A percentile compares a stretch with the other conserved stretches of the same genome.
Evolutionary conservation across 92 coral and sea anemone species (phyloP).

Genomic region (Ricordea florida): DNA sequence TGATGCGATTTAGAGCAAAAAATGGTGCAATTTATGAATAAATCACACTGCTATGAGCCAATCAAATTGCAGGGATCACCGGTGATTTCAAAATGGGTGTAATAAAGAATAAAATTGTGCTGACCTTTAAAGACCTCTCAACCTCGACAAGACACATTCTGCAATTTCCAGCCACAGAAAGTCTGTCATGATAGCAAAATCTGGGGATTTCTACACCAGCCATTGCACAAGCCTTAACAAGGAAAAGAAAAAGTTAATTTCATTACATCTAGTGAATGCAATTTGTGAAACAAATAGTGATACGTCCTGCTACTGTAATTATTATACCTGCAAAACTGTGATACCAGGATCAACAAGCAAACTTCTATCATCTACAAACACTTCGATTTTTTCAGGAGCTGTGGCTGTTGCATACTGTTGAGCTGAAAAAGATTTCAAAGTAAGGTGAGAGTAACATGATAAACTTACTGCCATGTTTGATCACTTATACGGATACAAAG

Average conservation of each 20-base stretch:
- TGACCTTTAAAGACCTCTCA: constrained; percentile 92
- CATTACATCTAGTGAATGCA: too few relatives aligned
- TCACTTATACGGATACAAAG: too few relatives aligned
- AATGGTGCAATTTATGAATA: too few relatives aligned
- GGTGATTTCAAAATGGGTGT: too few relatives aligned
- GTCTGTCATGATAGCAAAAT: constrained; percentile 97
- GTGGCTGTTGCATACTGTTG: constrained; percentile 73
- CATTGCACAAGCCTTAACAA: constrained; percentile 92
- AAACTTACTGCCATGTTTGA: too few relatives aligned
- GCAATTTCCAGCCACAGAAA: constrained; percentile 98
- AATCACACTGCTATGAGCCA: too few relatives aligned
- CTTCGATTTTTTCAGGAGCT: constrained; percentile 95
- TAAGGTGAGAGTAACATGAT: too few relatives aligned
- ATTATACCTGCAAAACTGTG: constrained; percentile 88
- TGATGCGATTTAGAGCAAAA: too few relatives aligned
- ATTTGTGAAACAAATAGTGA: not conserved
- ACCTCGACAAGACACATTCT: constrained; percentile 99
- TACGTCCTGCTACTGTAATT: not conserved
- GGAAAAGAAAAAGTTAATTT: not conserved
- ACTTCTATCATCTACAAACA: constrained; percentile 94
- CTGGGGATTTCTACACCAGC: constrained; percentile 98
- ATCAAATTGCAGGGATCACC: too few relatives aligned
- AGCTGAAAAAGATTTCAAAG: too few relatives aligned
- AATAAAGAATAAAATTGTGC: too few relatives aligned
- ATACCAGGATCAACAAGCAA: constrained; percentile 96